phyloP scores from a whole-genome alignment of 2,888 invertebrate genomes.

The Thyatira batis region DNA sequence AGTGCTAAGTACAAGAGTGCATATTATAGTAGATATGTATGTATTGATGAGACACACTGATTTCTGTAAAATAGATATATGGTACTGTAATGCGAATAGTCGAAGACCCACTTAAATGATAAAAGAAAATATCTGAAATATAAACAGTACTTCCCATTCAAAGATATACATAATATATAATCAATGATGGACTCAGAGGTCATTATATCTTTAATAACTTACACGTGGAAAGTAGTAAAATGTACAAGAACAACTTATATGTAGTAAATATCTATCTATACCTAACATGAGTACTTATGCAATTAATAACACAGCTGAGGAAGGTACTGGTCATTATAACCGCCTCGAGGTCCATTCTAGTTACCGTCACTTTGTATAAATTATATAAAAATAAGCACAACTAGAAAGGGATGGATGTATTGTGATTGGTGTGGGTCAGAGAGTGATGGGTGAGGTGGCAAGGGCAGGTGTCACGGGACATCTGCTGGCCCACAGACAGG shows the following conservation, averaged over 20 bases:
- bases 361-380: constrained; percentile 80
- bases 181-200: not conserved
- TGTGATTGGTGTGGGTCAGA: constrained; percentile 49
- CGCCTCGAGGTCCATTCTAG: constrained; percentile 75
- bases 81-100: too few species aligned
- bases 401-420: constrained; percentile 62
- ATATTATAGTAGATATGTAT: too few species aligned
- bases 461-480: constrained; percentile 80
- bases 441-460: constrained; percentile 68
- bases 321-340: constrained; percentile 72
- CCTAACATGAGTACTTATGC: constrained; percentile 28
- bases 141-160: too few species aligned
- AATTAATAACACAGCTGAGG: constrained; percentile 60
- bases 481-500: constrained; percentile 71
- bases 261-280: not conserved
- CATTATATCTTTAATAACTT: not conserved
- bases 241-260: not conserved
- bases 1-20: too few species aligned
- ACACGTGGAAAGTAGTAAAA: not conserved
- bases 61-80: too few species aligned
- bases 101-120: too few species aligned
- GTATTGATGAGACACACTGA: too few species aligned
- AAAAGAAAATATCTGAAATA: too few species aligned
- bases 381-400: constrained; percentile 80
- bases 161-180: not conserved